Base-by-base conservation (phyloP, 2,888 invertebrate genomes). In the Lasioglossum pauxillum region DNA sequence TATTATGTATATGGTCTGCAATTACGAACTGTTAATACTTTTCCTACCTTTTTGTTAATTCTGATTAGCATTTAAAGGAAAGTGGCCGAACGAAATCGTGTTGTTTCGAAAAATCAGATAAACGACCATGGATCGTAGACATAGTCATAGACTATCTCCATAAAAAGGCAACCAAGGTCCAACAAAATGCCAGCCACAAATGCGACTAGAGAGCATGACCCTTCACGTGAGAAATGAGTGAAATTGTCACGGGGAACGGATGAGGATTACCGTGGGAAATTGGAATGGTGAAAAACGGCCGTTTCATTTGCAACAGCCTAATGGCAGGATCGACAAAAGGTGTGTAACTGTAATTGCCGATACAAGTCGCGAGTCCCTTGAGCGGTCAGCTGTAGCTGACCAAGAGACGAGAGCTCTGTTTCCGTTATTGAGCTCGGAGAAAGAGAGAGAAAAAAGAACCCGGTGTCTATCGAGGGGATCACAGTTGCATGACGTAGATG, bases 401-500 rank as follows among this genome's bases (percentile, higher is more conserved):
- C 64, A 35, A n/a, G 64, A 64, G 35, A 8, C 31, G 53, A 23
- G 49, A 49, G 8, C 69, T 35, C 10, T 38, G 69, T 69, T 69
- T 69, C 69, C 69, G 69, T 69, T 69, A 69, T 23, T 5, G 38
- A 38, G 23, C 69, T 35, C 19, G 38, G 38, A 7, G 35, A 19
- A 19, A 64, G 5, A n/a, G 12, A 12, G n/a, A n/a, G 53, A 57
- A 5, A 38, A 69, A 69, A 69, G 35, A 69, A 19, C 4, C 23
- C 1, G 69, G 69, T 38, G 69, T 69, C 69, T 69, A 69, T 69
- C 69, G 69, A 19, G 35, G 49, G 23, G 38, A 53, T 69, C 77
- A 23, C 69, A 69, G 69, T 69, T 35, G 49, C 77, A 77, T 69
- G 77, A 69, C 77, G 77, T 27, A 31, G 31, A n/a, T 16, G 67